A percentile compares a stretch with the other conserved stretches of the same genome.
phyloP scores from a whole-genome alignment of 2,797 vertebrate species.

The Rousettus madagascariensis region DNA sequence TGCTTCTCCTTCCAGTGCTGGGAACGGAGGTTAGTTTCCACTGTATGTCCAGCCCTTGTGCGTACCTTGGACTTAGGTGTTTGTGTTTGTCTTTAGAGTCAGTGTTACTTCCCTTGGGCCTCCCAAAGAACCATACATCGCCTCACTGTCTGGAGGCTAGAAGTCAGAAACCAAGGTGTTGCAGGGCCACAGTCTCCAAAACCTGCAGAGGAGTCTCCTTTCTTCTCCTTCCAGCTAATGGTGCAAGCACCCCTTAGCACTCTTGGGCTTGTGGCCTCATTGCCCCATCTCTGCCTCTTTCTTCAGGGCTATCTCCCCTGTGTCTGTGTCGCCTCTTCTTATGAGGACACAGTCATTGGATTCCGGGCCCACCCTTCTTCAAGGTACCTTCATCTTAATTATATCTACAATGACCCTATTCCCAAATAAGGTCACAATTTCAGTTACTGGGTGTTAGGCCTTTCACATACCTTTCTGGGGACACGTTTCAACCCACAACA shows the following conservation, averaged over 20 bases:
- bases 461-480: not conserved
- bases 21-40: not conserved
- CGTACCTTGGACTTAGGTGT: no score
- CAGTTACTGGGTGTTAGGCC: not conserved
- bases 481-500: not conserved
- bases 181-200: not conserved
- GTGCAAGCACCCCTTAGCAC: not conserved
- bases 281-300: not conserved
- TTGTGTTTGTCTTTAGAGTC: not conserved
- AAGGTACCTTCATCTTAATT: not conserved
- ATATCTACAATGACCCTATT: not conserved
- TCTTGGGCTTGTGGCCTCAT: not conserved
- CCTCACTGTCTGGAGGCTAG: not conserved
- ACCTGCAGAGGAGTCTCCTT: not conserved
- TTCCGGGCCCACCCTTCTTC: not conserved
- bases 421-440: not conserved
- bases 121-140: rapidly evolving
- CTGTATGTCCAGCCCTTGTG: no score
- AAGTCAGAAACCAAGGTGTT: not conserved
- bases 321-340: not conserved
- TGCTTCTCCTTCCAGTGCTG: no score
- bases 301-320: not conserved
- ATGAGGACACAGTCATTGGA: not conserved
- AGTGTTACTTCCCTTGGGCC: not conserved
- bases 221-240: not conserved